phyloP scores from a whole-genome alignment of 1,140 invertebrate genomes.

The Chionoecetes opilio region DNA sequence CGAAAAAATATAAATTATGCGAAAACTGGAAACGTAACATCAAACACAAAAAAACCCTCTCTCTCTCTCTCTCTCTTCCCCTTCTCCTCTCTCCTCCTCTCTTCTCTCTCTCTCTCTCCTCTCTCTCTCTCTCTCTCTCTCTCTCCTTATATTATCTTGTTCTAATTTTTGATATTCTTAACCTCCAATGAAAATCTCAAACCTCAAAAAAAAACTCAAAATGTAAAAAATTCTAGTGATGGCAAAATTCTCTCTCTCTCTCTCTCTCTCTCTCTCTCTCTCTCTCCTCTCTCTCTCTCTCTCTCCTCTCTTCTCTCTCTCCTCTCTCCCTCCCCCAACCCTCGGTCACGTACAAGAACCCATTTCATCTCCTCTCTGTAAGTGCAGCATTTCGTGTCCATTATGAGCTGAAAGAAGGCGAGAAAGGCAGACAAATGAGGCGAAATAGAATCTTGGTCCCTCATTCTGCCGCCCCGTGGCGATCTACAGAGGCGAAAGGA shows the following conservation, averaged over 20 bases:
- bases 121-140: background rate
- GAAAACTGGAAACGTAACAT: background rate
- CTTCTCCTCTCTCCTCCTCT: background rate
- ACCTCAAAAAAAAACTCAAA: too few species aligned
- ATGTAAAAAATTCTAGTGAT: too few species aligned
- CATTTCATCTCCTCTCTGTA: constrained; percentile 4
- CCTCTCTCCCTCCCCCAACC: background rate
- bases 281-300: too few species aligned
- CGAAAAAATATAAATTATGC: background rate
- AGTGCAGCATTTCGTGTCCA: constrained; percentile 17
- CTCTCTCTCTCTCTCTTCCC: constrained; percentile 16
- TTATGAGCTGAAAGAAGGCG: constrained; percentile 2
- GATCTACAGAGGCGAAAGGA: background rate
- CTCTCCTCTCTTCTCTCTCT: too few species aligned
- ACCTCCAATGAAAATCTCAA: too few species aligned
- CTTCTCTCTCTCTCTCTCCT: background rate
- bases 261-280: too few species aligned
- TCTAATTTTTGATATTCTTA: too few species aligned
- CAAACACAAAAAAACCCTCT: background rate
- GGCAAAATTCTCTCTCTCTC: too few species aligned
- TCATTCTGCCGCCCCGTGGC: background rate
- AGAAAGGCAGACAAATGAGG: constrained; percentile 9
- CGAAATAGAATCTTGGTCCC: constrained; percentile 7
- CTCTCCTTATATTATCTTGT: background rate
- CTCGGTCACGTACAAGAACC: background rate